Conservation (phyloP, 1,140 invertebrate genomes). For the Gonioctena quinquepunctata region DNA sequence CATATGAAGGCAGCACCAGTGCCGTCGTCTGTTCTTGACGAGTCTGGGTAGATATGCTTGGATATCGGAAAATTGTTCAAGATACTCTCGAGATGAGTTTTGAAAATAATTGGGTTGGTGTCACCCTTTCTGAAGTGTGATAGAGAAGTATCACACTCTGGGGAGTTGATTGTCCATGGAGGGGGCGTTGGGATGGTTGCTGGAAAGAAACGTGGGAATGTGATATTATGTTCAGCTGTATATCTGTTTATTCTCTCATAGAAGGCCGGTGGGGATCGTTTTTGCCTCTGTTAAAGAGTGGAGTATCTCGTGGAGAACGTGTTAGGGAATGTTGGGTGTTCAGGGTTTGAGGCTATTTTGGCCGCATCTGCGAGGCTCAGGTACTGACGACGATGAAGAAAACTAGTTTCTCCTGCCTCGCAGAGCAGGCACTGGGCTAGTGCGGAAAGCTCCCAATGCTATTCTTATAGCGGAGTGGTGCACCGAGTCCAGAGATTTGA, state of each 20-base stretch:
- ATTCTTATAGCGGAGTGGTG: constrained; percentile 1
- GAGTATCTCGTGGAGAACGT: neutral
- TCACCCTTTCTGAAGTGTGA: no score
- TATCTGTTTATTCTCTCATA: neutral
- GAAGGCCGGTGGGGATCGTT: neutral
- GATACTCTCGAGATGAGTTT: no score
- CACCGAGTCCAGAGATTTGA: neutral
- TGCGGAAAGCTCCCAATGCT: constrained; percentile 12
- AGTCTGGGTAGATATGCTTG: no score
- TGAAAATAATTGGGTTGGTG: no score
- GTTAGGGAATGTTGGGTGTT: neutral
- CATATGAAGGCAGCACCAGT: no score
- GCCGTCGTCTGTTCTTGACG: no score
- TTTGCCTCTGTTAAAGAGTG: neutral
- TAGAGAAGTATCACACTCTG: no score
- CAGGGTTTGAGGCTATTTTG: neutral
- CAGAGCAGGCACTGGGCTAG: constrained; percentile 14
- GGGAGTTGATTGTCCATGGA: no score
- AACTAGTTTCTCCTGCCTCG: neutral
- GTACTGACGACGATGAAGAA: neutral
- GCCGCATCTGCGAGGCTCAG: neutral
- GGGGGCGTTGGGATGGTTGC: no score
- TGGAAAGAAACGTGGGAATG: no score
- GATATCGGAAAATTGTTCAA: no score
- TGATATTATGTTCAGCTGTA: no score